Percentiles rank a stretch among this genome's conserved stretches.
phyloP scores from a whole-genome alignment of 2,113 vertebrate genomes.

The Microcebus tavaratra region DNA sequence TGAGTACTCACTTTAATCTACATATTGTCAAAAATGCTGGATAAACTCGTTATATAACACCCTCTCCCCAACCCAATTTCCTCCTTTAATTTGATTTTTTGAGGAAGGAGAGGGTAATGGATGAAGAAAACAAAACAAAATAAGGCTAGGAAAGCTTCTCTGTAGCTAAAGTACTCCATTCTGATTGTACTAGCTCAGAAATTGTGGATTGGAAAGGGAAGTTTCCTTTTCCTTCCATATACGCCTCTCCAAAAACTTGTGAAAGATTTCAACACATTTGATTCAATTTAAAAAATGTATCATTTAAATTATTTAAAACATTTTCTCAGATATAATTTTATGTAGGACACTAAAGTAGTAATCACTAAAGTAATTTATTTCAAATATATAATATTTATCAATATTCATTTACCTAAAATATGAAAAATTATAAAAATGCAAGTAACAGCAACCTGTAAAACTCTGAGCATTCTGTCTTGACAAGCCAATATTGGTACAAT shows the following conservation, averaged over 20 bases:
- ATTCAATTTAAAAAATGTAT: background rate
- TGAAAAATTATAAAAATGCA: constrained; percentile 18
- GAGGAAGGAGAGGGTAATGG: background rate
- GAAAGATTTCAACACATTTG: constrained; percentile 14
- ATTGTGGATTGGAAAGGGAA: background rate
- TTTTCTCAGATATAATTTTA: background rate
- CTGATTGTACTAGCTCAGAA: background rate
- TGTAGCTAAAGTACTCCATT: background rate
- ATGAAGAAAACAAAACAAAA: background rate
- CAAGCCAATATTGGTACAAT: constrained; percentile 92
- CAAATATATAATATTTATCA: background rate
- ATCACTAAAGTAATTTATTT: background rate
- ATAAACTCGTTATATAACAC: background rate
- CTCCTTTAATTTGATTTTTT: background rate
- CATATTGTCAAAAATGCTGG: background rate
- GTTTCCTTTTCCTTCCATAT: background rate
- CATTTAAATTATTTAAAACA: background rate
- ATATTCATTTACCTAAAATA: background rate
- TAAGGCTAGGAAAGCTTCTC: background rate
- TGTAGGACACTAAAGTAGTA: background rate
- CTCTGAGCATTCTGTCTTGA: constrained; percentile 95
- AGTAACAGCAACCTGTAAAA: constrained; percentile 90
- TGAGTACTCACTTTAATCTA: background rate
- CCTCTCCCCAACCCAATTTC: background rate
- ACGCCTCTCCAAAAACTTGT: background rate